Percentiles rank a stretch among this genome's conserved stretches.
These are phyloP conservation scores for Planiliza haematocheilus DNA, from an alignment of 2,113 vertebrate species.

Conservation along the genomic window DNA sequence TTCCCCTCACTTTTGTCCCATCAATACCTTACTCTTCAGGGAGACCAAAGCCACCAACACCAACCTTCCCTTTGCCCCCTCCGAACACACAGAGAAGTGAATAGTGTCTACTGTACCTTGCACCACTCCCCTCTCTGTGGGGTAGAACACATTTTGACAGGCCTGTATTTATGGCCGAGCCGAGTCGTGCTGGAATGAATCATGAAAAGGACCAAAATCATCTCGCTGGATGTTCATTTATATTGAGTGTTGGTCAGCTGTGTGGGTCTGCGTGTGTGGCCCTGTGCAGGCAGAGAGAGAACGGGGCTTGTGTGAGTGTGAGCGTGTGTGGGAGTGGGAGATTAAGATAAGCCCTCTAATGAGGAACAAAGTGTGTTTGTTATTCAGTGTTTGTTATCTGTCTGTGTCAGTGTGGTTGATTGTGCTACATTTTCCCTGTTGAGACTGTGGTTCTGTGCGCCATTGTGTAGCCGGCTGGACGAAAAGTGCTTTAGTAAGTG, in stretches of 20 bases:
- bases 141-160: conserved; percentile 78
- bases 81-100: conserved; percentile 78
- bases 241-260: conserved; percentile 67
- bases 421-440: conserved; percentile 1
- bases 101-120: conserved; percentile 79
- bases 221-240: conserved; percentile 67
- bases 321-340: conserved; percentile 15
- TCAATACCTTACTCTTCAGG: conserved; percentile 78
- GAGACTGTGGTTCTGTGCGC: background rate
- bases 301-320: conserved; percentile 42
- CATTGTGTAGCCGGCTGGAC: background rate
- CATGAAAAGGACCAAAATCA: conserved; percentile 75
- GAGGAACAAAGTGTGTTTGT: conserved; percentile 42
- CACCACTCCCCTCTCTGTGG: conserved; percentile 73
- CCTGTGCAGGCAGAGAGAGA: conserved; percentile 39
- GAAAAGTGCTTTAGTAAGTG: background rate
- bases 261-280: conserved; percentile 67
- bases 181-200: conserved; percentile 76
- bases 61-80: conserved; percentile 62
- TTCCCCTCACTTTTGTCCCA: conserved; percentile 78
- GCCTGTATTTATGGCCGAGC: conserved; percentile 79
- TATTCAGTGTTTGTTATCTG: conserved; percentile 39
- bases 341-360: conserved; percentile 67
- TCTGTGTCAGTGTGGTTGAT: conserved; percentile 35
- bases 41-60: conserved; percentile 79